These are phyloP conservation scores for Brachionus koreanus DNA, from an alignment of 1,140 invertebrate genomes.

Conservation along the genomic window DNA sequence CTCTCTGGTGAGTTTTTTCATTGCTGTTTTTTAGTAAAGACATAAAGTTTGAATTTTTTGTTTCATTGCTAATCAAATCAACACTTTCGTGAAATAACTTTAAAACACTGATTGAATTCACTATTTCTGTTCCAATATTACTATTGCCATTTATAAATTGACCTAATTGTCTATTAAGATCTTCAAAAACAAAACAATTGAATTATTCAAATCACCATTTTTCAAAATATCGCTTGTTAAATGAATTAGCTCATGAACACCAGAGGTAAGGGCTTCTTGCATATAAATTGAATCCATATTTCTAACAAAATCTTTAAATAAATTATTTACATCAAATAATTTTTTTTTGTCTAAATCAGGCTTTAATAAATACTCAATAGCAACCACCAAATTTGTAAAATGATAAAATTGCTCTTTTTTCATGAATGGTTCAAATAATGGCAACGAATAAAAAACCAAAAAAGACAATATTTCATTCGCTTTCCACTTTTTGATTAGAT, in stretches of 20 bases:
- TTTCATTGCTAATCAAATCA: neutral
- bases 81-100: neutral
- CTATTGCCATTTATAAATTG: neutral
- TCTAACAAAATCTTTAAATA: conserved; percentile 18
- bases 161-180: no score
- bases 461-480: neutral
- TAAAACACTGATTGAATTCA: neutral
- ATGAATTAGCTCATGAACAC: no score
- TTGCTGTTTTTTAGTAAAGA: neutral
- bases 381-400: neutral
- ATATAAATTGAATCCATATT: neutral
- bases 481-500: neutral
- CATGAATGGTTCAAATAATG: no score
- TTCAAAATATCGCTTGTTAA: no score
- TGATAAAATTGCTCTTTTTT: no score
- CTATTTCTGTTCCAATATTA: neutral
- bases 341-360: neutral
- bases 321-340: neutral
- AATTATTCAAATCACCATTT: no score
- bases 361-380: neutral
- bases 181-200: no score
- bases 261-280: neutral
- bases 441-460: neutral
- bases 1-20: no score
- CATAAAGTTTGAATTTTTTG: neutral